Evolutionary conservation across 2,797 vertebrate genomes (phyloP), one percentile per base, ranked within the genome.

Genomic region (Hoplostethus mediterraneus): DNA sequence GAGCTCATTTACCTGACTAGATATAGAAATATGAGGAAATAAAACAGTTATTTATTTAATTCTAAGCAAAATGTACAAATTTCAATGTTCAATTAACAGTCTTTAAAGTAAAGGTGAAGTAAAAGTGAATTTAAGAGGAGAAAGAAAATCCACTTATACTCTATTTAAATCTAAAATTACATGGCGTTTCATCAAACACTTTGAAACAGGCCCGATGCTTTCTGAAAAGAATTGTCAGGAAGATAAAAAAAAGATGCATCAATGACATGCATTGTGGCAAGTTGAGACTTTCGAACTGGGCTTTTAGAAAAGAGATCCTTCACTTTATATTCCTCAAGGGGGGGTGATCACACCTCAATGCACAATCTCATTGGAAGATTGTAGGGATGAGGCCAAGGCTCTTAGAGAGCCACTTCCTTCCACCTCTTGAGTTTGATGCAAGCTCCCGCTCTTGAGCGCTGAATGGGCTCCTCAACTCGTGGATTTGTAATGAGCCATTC

Each of bases 291-390:
- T 78, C 86, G 83, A 82, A 80, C 82, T 58, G 64, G 21, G 21
- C 21, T 21, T 21, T 21, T 21, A 21, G 70, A 83, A 66, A 81
- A 87, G 67, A 21, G 81, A 64, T 85, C 62, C 86, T 88, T 82
- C 84, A 85, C 70, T 84, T 88, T 80, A 81, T 81, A 54, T 81
- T 81, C 70, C 70, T 60, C 73, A 56, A 63, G 72, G 42, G 63
- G 83, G 83, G 73, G 21, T 21, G 80, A 79, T 8, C 48, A 55
- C 17, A 68, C 77, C 51, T 85, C 72, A 89, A 79, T 89, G 76
- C 72, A 88, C 77, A 79, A 82, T 65, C 87, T 90, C 82, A 92
- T 89, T 90, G 87, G 88, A 91, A 88, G 85, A 92, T 90, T 91
- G 85, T 49, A 86, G 89, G 87, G 89, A 90, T 68, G 71, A 85